Evolutionary conservation across 2,888 invertebrate species (phyloP), one percentile per base, ranked within the genome.

Genomic region (Dascillus cervinus): DNA sequence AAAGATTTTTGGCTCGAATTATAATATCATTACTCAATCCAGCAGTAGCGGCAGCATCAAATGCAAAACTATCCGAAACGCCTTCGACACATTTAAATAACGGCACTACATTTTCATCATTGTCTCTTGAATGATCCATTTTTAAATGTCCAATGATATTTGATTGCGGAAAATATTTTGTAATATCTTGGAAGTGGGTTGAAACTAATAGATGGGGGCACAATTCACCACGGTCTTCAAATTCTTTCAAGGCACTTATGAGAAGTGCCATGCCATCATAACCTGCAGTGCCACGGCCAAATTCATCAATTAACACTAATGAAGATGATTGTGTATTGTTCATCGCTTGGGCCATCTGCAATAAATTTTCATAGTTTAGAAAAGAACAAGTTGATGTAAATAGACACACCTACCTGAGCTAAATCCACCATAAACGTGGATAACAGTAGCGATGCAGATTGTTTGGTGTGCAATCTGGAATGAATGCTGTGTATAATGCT

Each of bases 351-450:
- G 84, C 72, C 68, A 87, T 78, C 87, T 88, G 19, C 10, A 37
- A 39, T 6, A 17, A 17, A 17, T 17, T 6, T 6, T 6, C 4
- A 17, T 17, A 5, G 22, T 22, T 9, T n/a, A 22, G 4, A 4
- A 11, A 5, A 22, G 4, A 22, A 4, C 22, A 22, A 9, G n/a
- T n/a, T n/a, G n/a, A n/a, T n/a, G n/a, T n/a, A 8, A 17, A 17
- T 17, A 22, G 19, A 21, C 9, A 6, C 10, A 39, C 26, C 40
- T 52, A 90, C 86, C 73, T 91, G 89, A 52, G 79, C 75, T 29
- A 92, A 63, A 55, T 91, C 91, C 21, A 82, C 76, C 61, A 89
- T 77, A 62, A 94, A 95, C 2, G 87, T 81, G 2, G 91, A 92
- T 62, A 89, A 74, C 41, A 82, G 79, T 0, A 79, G 69, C 8